These are phyloP conservation scores for Corythornis madagascariensis DNA, from an alignment of 2,113 vertebrate species.

Conservation along the genomic window DNA sequence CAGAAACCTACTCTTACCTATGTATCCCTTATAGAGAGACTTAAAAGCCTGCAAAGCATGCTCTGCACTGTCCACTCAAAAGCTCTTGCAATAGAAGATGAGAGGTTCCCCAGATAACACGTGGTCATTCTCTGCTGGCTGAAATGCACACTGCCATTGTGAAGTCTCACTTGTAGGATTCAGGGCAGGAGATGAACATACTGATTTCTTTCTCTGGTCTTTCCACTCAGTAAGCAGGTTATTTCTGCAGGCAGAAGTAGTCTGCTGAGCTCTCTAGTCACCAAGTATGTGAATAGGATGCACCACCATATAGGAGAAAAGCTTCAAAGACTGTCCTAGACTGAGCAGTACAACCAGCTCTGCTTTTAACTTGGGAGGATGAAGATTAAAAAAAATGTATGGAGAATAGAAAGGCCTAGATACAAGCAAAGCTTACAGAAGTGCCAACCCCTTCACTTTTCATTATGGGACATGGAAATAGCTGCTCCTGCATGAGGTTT, in stretches of 20 bases:
- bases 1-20: fast-evolving
- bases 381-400: neutral
- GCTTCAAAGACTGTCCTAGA: neutral
- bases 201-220: neutral
- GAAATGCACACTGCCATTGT: neutral
- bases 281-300: neutral
- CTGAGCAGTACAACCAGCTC: neutral
- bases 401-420: neutral
- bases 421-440: neutral
- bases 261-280: neutral
- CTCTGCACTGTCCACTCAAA: fast-evolving
- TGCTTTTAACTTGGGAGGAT: neutral
- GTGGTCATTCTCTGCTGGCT: neutral
- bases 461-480: neutral
- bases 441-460: neutral
- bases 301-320: neutral
- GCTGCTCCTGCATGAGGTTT: neutral
- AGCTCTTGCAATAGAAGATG: neutral
- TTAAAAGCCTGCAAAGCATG: neutral
- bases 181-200: neutral
- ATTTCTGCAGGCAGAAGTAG: neutral
- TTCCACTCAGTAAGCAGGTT: neutral
- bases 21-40: fast-evolving
- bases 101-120: neutral
- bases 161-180: neutral